phyloP scores from a whole-genome alignment of 2,113 vertebrate genomes.

The Himantopus leucocephalus region DNA sequence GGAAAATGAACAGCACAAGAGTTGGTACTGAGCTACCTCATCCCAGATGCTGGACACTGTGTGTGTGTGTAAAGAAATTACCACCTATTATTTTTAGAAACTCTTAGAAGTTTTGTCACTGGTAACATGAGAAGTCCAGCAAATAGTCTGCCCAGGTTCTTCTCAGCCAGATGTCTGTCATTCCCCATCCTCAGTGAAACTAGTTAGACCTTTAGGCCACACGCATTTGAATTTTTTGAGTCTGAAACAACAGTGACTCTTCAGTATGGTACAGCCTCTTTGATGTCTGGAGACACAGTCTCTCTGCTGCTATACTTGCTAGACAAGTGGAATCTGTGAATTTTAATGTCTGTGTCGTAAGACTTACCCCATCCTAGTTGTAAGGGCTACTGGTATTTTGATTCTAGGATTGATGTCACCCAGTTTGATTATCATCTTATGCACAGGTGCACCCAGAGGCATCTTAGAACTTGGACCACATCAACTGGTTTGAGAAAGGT shows the following conservation, averaged over 20 bases:
- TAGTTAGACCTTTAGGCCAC: background rate
- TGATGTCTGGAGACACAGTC: background rate
- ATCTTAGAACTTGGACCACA: background rate
- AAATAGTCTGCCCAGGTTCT: background rate
- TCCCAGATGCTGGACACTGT: background rate
- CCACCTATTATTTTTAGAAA: slow-evolving; percentile 9
- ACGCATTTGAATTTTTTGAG: background rate
- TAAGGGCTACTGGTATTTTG: background rate
- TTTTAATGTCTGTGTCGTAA: background rate
- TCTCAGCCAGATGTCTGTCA: background rate
- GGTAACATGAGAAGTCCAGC: background rate
- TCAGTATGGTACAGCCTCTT: background rate
- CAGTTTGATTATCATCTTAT: background rate
- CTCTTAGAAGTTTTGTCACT: slow-evolving; percentile 3
- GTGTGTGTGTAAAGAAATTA: background rate
- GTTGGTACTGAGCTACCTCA: background rate
- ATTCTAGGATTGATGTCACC: background rate
- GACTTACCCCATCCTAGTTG: background rate
- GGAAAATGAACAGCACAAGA: background rate
- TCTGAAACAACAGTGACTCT: background rate
- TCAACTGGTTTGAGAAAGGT: background rate
- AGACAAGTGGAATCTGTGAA: background rate
- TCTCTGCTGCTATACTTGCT: background rate
- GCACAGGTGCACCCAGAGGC: background rate
- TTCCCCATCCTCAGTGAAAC: background rate